Evolutionary conservation across 2,888 invertebrate genomes (phyloP), one percentile per base, ranked within the genome.

Genomic region (Stenichneumon culpator): DNA sequence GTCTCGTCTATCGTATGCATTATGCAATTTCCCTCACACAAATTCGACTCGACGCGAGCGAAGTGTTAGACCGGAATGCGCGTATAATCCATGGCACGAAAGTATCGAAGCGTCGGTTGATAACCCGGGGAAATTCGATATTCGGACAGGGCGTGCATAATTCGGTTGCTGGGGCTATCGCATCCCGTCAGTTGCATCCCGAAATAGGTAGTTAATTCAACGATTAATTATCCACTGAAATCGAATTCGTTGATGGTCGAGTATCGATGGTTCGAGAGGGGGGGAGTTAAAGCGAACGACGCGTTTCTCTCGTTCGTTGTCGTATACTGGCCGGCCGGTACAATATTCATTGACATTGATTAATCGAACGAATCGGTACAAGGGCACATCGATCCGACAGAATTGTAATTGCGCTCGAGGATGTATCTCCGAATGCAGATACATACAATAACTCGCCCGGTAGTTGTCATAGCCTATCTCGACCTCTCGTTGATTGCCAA

Each of bases 161-260:
- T 68, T n/a, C 7, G 28, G 22, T 16, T 32, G 39, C 1, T n/a
- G 39, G 25, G 47, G 9, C 44, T 67, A 83, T 65, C 72, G 65
- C 65, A 54, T 78, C 54, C 63, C 67, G 50, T 72, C 70, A 72
- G 50, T 44, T 63, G 32, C 67, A 73, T 68, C 25, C 68, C 32
- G 78, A 79, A 73, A 79, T 79, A 44, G 69, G 78, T 50, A 82
- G 82, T 75, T 82, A 79, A 85, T 79, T 75, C 78, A 82, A 85
- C 82, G 79, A 82, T 85, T 85, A 85, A 85, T 82, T 79, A 82
- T 78, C 65, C 65, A 69, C 69, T 75, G 79, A 85, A 85, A 85
- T 82, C 75, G 74, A 82, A 85, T 82, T 79, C 67, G 70, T 79
- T 32, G 79, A 82, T 82, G 65, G 80, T 70, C 22, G 32, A 52